These are phyloP conservation scores for Bambusicola thoracicus DNA, from an alignment of 2,113 vertebrate species.

Conservation along the genomic window DNA sequence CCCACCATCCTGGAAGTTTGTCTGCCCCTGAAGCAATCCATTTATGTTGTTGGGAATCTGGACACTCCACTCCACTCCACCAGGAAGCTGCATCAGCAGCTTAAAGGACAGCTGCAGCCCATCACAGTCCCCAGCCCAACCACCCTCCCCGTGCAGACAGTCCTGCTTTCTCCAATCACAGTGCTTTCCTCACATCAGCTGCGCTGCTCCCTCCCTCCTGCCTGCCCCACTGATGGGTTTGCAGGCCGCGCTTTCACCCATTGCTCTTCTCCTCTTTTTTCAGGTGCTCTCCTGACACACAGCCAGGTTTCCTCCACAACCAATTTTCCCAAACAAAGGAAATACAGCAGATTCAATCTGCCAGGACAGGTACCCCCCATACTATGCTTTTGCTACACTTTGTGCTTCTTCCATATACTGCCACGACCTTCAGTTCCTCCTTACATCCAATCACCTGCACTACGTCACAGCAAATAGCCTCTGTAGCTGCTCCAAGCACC, in stretches of 20 bases:
- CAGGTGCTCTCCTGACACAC: accelerated
- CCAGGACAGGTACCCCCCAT: not conserved
- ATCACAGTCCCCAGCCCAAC: not conserved
- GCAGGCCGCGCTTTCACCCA: not conserved
- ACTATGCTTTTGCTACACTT: not conserved
- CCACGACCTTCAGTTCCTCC: not conserved
- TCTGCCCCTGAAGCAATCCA: not conserved
- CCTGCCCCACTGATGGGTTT: not conserved
- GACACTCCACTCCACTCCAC: accelerated
- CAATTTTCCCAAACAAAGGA: not conserved
- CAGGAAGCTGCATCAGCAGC: not conserved
- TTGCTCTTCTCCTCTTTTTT: not conserved
- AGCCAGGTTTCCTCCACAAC: not conserved
- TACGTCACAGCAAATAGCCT: not conserved
- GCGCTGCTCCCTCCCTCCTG: not conserved
- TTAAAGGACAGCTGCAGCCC: not conserved
- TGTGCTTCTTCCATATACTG: not conserved
- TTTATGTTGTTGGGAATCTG: not conserved
- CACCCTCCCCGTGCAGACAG: not conserved
- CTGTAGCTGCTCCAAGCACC: not conserved
- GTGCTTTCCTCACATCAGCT: not conserved
- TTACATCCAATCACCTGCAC: accelerated
- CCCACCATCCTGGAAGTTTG: not conserved
- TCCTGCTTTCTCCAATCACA: not conserved
- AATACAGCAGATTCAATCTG: not conserved